These are phyloP conservation scores for Xylophagus ater DNA, from an alignment of 2,888 invertebrate species.

Conservation along the genomic window DNA sequence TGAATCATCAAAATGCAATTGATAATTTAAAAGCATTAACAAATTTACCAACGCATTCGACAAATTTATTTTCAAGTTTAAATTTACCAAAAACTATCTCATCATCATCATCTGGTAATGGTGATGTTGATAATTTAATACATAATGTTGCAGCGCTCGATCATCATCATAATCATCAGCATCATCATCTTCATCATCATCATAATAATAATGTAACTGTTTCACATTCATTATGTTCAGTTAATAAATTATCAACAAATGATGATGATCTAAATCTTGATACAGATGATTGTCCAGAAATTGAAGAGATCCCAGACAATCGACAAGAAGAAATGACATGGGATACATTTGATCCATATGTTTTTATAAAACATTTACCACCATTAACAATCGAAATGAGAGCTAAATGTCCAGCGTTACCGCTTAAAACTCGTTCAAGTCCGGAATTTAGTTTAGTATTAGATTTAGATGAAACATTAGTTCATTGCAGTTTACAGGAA, in stretches of 20 bases:
- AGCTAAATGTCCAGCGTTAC: constrained; percentile 58
- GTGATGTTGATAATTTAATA: constrained; percentile 20
- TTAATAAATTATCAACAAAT: background rate
- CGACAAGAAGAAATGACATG: constrained; percentile 40
- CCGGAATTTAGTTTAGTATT: constrained; percentile 81
- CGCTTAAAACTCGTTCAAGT: constrained; percentile 81
- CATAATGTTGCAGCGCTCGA: constrained; percentile 17
- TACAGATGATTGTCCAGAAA: constrained; percentile 23
- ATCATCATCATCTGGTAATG: constrained; percentile 10
- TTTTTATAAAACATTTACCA: constrained; percentile 84
- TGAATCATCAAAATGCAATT: constrained; percentile 37
- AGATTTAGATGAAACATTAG: constrained; percentile 81
- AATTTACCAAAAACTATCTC: constrained; percentile 23
- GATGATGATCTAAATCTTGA: constrained; percentile 17
- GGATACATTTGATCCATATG: constrained; percentile 79
- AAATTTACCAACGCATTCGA: constrained; percentile 39
- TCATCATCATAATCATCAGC: constrained; percentile 1
- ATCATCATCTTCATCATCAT: background rate
- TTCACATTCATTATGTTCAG: background rate
- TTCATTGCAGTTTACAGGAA: constrained; percentile 88
- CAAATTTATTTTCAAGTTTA: constrained; percentile 44
- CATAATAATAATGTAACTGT: background rate
- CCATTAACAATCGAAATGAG: constrained; percentile 67
- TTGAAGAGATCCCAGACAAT: constrained; percentile 22
- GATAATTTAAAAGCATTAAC: constrained; percentile 45